Conservation (phyloP, 2,113 vertebrate genomes). For the Platichthys flesus region DNA sequence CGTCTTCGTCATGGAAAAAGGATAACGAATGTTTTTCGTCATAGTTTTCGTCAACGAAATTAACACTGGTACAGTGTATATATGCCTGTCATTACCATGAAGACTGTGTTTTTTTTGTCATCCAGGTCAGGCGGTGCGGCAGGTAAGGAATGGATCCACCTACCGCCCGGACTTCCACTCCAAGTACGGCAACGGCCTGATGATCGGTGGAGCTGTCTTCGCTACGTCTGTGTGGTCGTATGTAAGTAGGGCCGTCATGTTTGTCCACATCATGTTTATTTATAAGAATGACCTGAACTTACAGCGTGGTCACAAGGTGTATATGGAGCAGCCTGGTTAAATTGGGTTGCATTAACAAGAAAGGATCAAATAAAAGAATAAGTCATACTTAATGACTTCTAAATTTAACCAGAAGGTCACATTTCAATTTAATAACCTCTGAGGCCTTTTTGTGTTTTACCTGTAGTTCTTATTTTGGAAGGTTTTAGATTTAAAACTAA, state of each 20-base stretch:
- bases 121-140: constrained; percentile 73
- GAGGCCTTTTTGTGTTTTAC: no score
- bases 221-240: constrained; percentile 76
- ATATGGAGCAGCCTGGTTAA: no score
- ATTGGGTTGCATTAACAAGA: no score
- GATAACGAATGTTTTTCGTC: no score
- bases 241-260: constrained; percentile 66
- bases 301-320: not conserved
- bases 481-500: no score
- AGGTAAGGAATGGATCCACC: constrained; percentile 73
- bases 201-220: constrained; percentile 71
- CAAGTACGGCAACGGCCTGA: constrained; percentile 73
- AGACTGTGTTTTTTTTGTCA: not conserved
- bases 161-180: constrained; percentile 65
- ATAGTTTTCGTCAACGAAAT: not conserved
- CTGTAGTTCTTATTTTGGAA: no score
- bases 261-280: not conserved
- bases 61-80: no score
- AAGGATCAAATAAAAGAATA: no score
- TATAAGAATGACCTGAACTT: not conserved
- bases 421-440: no score
- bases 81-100: not conserved
- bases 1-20: no score
- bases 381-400: no score
- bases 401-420: no score